Base-by-base conservation (phyloP, 1,140 invertebrate genomes). In the Cotesia glomerata region DNA sequence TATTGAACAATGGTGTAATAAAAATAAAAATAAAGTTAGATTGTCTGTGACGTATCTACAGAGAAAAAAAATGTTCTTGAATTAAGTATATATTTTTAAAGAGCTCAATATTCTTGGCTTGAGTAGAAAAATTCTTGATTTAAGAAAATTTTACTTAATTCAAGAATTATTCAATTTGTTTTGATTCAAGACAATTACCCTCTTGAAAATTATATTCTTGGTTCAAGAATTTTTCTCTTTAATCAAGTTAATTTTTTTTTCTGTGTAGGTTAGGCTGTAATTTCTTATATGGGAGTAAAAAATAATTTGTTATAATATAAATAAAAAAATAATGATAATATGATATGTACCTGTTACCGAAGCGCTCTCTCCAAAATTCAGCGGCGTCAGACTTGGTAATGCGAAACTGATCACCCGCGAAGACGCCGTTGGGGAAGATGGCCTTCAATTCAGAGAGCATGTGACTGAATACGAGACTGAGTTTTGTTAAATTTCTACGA, bases 341-440 rank as follows among this genome's bases (percentile, higher is more conserved):
- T 26, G 26, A 18, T 39, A 58, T 72, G 66, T 88, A 98, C 97
- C 95, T 98, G 89, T 98, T 97, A 78, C 95, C 95, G 89, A 99
- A 99, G 81, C 95, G 94, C 63, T 90, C 92, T 82, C 93, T 96
- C 98, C 98, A 99, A 87, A 99, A 99, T 68, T 99, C 97, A 0
- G 97, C 95, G 18, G 98, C 98, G 89, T 99, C 98, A 77, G 95
- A 95, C 88, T 99, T 99, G 14, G 98, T 99, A 78, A 99, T 99
- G 79, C 98, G 92, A 88, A 98, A 99, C 84, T 96, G 95, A 87
- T 99, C 97, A 14, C 97, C 97, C 58, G 95, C 94, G 88, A 98
- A 99, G 11, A 93, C 91, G 32, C 97, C 97, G 87, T 94, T 95
- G 0, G 98, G 98, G 88, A 99, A 99, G 76, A 99, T 94, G 14